Base-by-base conservation (phyloP, 2,888 invertebrate species). In the Tachystola acroxantha region DNA sequence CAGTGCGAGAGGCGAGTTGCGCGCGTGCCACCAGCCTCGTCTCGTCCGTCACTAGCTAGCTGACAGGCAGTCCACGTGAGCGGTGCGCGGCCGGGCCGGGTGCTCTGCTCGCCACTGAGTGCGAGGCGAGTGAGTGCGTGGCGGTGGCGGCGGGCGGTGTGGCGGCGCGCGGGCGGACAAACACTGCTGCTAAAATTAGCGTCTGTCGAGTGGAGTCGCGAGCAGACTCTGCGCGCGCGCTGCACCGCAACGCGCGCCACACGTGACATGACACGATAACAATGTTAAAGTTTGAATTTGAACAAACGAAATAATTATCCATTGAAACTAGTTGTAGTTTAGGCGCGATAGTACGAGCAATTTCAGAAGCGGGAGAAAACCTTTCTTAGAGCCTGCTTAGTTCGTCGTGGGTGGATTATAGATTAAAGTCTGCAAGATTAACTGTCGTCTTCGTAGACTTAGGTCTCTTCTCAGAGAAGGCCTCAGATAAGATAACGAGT, bases 111-210 rank as follows among this genome's bases (percentile, higher is more conserved):
- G 62, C 60, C 66, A 64, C 48, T 72, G 70, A 63, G 61, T 7
- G 25, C 52, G 49, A 26, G 22, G 33, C 27, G 26, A n/a, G 77
- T 78, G 72, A 76, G 62, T 66, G 57, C 76, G 58, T 56, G 57
- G 44, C 67, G 49, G 62, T 49, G 57, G 55, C 53, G 52, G 51
- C 50, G n/a, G n/a, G n/a, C n/a, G n/a, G n/a, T n/a, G n/a, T n/a
- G n/a, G 52, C 53, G 50, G 62, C 60, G 66, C 64, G 49, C 71
- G 70, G 63, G 61, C 4, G 62, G 60, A 59, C 55, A 59, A 50
- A 49, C 58, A 65, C 55, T 51, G 54, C 46, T 48, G 67, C 76
- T 79, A 79, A 68, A 77, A 69, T 74, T 79, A 79, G 77, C 70
- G 50, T 59, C 65, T 64, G 64, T 61, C 25, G 24, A 4, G 59